Conservation (phyloP, 2,888 invertebrate genomes). For the Agrilus cyanescens region DNA sequence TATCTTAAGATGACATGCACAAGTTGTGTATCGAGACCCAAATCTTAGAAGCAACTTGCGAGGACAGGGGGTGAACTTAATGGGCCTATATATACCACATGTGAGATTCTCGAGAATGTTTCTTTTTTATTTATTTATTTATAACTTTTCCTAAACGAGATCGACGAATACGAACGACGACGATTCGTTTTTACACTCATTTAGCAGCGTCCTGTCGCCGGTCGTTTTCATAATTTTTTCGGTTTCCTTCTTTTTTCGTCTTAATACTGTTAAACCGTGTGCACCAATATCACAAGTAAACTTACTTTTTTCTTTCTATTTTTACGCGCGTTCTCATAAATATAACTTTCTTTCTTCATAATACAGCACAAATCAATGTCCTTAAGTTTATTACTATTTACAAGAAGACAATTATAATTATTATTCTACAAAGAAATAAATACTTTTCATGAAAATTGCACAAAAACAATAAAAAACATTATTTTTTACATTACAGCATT, state of each 20-base stretch:
- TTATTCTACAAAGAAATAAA: conserved; percentile 18
- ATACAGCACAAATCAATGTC: conserved; percentile 17
- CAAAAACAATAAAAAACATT: conserved; percentile 11
- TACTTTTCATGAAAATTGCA: conserved; percentile 16
- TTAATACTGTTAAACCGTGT: conserved; percentile 21
- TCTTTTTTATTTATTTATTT: conserved; percentile 6
- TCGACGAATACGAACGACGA: no score
- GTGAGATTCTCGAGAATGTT: conserved; percentile 3
- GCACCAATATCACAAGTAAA: conserved; percentile 20
- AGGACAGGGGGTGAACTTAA: no score
- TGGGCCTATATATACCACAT: no score
- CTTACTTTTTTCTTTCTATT: conserved; percentile 3
- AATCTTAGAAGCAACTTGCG: no score
- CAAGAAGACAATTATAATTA: conserved; percentile 7
- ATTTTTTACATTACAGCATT: conserved; percentile 8
- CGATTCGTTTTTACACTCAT: no score
- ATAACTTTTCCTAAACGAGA: neutral
- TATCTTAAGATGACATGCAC: no score
- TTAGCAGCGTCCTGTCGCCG: no score
- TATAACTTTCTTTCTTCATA: conserved; percentile 6
- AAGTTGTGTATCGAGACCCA: no score
- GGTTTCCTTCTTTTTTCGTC: neutral
- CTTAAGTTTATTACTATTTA: conserved; percentile 13
- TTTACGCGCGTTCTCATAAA: no score
- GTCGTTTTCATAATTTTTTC: neutral